phyloP scores from a whole-genome alignment of 2,888 invertebrate species.

The Eristalis tenax region DNA sequence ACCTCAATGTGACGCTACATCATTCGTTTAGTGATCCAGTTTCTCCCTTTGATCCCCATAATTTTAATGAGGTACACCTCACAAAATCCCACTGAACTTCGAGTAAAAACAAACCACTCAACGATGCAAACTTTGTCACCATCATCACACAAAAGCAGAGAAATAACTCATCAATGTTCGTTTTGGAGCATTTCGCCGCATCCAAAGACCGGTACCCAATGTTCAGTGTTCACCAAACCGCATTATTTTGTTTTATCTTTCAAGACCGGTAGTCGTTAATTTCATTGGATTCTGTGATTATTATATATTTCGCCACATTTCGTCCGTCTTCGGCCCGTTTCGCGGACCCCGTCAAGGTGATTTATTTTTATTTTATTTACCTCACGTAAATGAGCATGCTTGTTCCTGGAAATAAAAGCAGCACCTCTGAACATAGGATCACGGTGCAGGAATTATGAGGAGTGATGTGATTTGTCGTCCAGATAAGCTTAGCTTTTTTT shows the following conservation, averaged over 20 bases:
- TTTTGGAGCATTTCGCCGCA: slow-evolving; percentile 34
- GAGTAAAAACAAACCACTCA: slow-evolving; percentile 6
- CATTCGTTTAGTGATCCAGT: slow-evolving; percentile 11
- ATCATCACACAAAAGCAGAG: slow-evolving; percentile 42
- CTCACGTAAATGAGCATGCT: slow-evolving; percentile 44
- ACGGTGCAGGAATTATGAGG: slow-evolving; percentile 59
- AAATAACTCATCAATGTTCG: slow-evolving; percentile 56
- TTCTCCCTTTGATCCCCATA: slow-evolving; percentile 8
- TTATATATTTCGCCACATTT: slow-evolving; percentile 49
- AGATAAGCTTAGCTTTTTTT: slow-evolving; percentile 27
- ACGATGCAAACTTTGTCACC: slow-evolving; percentile 48
- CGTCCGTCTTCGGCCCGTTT: slow-evolving; percentile 31
- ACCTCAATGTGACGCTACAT: slow-evolving; percentile 1
- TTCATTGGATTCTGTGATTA: slow-evolving; percentile 58
- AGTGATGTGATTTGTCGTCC: slow-evolving; percentile 48
- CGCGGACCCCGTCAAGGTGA: slow-evolving; percentile 57
- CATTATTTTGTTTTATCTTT: slow-evolving; percentile 58
- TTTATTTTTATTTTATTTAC: slow-evolving; percentile 59
- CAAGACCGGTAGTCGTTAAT: slow-evolving; percentile 72
- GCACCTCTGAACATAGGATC: slow-evolving; percentile 62
- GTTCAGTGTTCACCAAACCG: slow-evolving; percentile 33
- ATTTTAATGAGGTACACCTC: slow-evolving; percentile 23
- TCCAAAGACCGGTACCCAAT: slow-evolving; percentile 19
- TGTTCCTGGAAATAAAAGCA: slow-evolving; percentile 61
- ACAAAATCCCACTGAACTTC: slow-evolving; percentile 3